Percentiles rank a stretch among this genome's conserved stretches.
Conservation (phyloP, 2,113 vertebrate genomes). For the Aldabrachelys gigantea region DNA sequence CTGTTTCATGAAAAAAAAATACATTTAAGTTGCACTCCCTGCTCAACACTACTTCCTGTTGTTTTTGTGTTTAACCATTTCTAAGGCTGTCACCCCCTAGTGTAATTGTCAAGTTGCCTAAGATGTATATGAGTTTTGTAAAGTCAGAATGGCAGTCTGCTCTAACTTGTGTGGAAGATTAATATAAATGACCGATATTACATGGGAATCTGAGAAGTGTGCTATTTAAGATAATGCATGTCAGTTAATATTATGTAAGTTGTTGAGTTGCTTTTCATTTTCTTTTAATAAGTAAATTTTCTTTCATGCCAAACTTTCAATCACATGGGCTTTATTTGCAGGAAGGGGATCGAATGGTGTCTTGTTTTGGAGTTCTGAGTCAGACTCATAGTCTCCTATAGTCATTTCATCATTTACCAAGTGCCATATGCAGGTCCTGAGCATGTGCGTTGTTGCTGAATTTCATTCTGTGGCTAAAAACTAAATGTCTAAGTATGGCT, state of each 20-base stretch:
- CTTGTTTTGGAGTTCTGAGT: conserved; percentile 10
- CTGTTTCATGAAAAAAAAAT: background rate
- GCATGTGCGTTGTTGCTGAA: conserved; percentile 15
- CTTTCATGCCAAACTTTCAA: background rate
- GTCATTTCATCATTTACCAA: conserved; percentile 42
- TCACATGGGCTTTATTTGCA: background rate
- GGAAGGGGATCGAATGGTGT: background rate
- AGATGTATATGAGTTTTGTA: background rate
- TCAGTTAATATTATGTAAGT: background rate
- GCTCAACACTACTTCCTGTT: background rate
- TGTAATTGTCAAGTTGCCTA: background rate
- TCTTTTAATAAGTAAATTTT: conserved; percentile 8
- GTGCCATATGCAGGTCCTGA: conserved; percentile 3
- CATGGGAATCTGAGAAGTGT: background rate
- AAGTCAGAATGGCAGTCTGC: background rate
- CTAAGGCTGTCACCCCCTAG: background rate
- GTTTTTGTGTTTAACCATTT: background rate
- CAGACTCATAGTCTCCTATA: conserved; percentile 30
- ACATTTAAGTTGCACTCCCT: background rate
- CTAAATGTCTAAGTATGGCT: conserved; percentile 50
- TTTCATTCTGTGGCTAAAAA: conserved; percentile 49
- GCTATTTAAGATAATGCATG: background rate
- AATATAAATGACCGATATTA: background rate
- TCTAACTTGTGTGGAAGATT: background rate
- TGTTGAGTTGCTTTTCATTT: background rate